A percentile compares a stretch with the other conserved stretches of the same genome.
phyloP scores from a whole-genome alignment of 2,888 invertebrate genomes.

The Epirrita christyi region DNA sequence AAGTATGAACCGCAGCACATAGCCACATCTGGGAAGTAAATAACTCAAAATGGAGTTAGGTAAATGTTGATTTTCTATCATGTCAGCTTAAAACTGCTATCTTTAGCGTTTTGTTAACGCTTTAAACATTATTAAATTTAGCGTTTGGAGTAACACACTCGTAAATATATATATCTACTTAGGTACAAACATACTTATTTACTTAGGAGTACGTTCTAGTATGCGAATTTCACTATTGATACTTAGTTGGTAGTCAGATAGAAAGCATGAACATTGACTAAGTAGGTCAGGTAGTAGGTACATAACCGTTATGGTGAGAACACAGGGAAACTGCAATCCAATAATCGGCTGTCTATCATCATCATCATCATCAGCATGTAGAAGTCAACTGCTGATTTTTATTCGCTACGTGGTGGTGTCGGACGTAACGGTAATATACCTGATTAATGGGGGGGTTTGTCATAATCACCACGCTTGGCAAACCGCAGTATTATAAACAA shows the following conservation, averaged over 20 bases:
- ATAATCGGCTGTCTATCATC: too few relatives aligned
- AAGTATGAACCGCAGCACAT: conserved; percentile 35
- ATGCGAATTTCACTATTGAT: not conserved
- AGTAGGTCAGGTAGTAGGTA: too few relatives aligned
- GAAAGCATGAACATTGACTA: too few relatives aligned
- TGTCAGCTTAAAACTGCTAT: conserved; percentile 70
- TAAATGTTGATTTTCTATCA: conserved; percentile 71
- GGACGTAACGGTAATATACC: too few relatives aligned
- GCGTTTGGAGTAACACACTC: conserved; percentile 44
- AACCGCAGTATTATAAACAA: too few relatives aligned
- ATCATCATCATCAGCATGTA: too few relatives aligned
- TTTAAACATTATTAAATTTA: conserved; percentile 68
- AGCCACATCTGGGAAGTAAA: conserved; percentile 55
- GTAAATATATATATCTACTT: conserved; percentile 11
- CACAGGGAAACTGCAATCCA: too few relatives aligned
- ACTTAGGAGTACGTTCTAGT: not conserved
- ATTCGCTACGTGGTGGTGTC: too few relatives aligned
- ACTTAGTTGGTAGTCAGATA: not conserved
- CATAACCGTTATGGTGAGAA: too few relatives aligned
- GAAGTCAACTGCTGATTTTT: too few relatives aligned
- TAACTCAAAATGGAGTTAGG: conserved; percentile 61
- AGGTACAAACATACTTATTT: not conserved
- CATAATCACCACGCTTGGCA: too few relatives aligned
- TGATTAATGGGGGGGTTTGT: too few relatives aligned
- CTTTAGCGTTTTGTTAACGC: conserved; percentile 77